A percentile compares a stretch with the other conserved stretches of the same genome.
phyloP scores from a whole-genome alignment of 2,888 invertebrate species.

The Aspidapion aeneum region DNA sequence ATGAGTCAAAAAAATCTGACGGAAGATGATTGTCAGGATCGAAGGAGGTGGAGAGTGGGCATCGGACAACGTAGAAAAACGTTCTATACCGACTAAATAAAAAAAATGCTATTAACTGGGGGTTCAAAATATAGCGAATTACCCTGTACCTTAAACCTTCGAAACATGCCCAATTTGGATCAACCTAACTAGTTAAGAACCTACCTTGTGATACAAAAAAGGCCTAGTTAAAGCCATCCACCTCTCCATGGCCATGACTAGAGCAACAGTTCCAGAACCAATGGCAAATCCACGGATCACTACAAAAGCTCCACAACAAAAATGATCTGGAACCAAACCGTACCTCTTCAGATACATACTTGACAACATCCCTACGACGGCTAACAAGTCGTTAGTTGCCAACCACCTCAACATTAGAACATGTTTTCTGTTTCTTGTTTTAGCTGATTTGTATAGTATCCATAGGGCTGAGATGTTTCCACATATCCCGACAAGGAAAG shows the following conservation, averaged over 20 bases:
- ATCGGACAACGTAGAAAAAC: no score
- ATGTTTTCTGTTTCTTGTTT: slow-evolving; percentile 75
- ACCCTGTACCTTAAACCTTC: no score
- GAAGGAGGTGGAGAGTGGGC: no score
- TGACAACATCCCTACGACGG: slow-evolving; percentile 73
- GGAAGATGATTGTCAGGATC: no score
- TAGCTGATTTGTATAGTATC: slow-evolving; percentile 67
- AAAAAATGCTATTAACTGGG: no score
- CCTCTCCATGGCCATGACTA: slow-evolving; percentile 84
- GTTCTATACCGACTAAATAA: no score
- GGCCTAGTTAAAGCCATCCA: slow-evolving; percentile 84
- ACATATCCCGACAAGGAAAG: slow-evolving; percentile 62
- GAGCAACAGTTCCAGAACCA: slow-evolving; percentile 83
- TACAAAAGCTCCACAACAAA: slow-evolving; percentile 65
- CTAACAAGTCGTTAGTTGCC: slow-evolving; percentile 75
- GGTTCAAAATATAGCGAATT: no score
- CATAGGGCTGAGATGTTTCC: slow-evolving; percentile 76
- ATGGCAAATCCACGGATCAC: slow-evolving; percentile 79
- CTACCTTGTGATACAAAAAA: slow-evolving; percentile 85
- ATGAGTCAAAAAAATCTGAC: no score
- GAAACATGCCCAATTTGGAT: no score
- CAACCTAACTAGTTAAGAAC: slow-evolving; percentile 20
- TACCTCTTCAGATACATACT: slow-evolving; percentile 58
- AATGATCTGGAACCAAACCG: slow-evolving; percentile 47
- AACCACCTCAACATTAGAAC: slow-evolving; percentile 75